Evolutionary conservation across 2,797 vertebrate species (phyloP).

Genomic region (Pipistrellus pygmaeus): DNA sequence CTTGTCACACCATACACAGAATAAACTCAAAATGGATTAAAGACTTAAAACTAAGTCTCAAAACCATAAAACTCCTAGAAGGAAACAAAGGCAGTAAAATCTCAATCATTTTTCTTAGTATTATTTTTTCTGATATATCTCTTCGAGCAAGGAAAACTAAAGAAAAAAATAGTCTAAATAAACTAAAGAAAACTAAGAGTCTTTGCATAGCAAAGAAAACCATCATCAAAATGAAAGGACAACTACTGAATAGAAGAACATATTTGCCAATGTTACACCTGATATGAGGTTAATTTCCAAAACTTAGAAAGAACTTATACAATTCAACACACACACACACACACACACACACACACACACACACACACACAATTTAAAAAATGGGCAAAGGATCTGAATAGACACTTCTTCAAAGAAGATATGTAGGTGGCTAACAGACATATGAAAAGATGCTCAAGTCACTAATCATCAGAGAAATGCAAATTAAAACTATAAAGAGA

Average conservation of each 20-base stretch:
- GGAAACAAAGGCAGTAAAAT: neutral
- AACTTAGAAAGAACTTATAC: neutral
- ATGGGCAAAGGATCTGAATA: neutral
- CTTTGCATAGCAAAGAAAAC: neutral
- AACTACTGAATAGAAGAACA: neutral
- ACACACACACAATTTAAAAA: neutral
- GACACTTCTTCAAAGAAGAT: neutral
- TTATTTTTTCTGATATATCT: neutral
- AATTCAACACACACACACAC: neutral
- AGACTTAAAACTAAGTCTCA: neutral
- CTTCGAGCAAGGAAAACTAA: neutral
- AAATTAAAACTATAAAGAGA: neutral
- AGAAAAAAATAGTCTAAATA: neutral
- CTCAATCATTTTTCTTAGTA: neutral
- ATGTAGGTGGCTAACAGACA: neutral
- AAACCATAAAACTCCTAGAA: neutral
- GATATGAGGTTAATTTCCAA: neutral
- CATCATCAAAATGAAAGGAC: neutral
- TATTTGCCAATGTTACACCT: neutral
- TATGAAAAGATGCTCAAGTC: neutral
- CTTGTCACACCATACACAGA: neutral
- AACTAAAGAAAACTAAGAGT: neutral
- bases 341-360: too few relatives aligned
- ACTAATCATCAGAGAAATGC: neutral
- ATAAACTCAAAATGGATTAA: neutral